phyloP scores from a whole-genome alignment of 1,140 invertebrate genomes.

The Drosophila bocqueti region DNA sequence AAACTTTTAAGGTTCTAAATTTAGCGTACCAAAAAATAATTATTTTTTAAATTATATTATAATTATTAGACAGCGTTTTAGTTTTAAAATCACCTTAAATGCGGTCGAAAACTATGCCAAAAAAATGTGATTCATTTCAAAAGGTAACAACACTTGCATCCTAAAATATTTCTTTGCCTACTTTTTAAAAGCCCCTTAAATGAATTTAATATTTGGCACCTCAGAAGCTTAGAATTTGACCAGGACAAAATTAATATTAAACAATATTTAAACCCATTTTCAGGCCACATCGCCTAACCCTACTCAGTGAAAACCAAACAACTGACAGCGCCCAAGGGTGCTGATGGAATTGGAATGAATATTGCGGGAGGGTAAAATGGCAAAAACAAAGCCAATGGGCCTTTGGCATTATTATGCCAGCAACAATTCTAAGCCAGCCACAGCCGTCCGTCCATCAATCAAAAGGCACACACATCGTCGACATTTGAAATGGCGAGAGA shows the following conservation, averaged over 20 bases:
- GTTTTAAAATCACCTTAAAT: background rate
- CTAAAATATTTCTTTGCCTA: background rate
- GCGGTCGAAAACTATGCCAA: background rate
- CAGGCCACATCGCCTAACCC: slow-evolving; percentile 9
- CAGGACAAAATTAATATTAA: background rate
- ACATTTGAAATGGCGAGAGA: slow-evolving; percentile 11
- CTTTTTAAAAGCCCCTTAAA: too few relatives aligned
- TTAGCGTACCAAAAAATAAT: background rate
- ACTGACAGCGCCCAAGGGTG: slow-evolving; percentile 14
- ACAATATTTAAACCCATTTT: background rate
- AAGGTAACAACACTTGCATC: background rate
- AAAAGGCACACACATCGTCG: slow-evolving; percentile 45
- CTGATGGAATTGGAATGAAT: slow-evolving; percentile 23
- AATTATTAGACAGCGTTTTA: background rate
- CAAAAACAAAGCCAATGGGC: slow-evolving; percentile 16
- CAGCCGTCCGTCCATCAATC: slow-evolving; percentile 55
- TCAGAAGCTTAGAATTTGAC: background rate
- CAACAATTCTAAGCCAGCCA: slow-evolving; percentile 32
- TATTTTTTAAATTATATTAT: too few relatives aligned
- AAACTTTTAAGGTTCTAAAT: background rate
- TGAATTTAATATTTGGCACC: background rate
- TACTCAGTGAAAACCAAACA: slow-evolving; percentile 14
- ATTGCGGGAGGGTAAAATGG: slow-evolving; percentile 15
- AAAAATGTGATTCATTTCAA: too few relatives aligned
- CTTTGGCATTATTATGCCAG: slow-evolving; percentile 40